Percentiles rank a stretch among this genome's conserved stretches.
Evolutionary conservation across 1,140 invertebrate species (phyloP).

Genomic region (Drosophila rufa): DNA sequence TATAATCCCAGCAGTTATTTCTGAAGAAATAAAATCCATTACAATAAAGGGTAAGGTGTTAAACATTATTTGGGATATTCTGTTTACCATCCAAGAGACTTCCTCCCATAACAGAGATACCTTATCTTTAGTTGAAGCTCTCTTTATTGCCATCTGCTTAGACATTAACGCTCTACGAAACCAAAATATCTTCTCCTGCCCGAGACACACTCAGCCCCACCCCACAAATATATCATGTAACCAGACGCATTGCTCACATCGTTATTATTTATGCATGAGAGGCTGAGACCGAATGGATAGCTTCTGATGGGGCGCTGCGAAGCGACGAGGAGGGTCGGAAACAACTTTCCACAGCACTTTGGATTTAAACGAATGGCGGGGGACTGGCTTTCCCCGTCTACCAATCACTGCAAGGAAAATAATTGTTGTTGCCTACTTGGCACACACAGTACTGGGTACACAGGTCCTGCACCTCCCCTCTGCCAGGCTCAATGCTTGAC

Average conservation of each 20-base stretch:
- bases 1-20: too few species aligned
- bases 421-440: slow-evolving; percentile 60
- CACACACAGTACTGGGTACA: slow-evolving; percentile 19
- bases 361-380: slow-evolving; percentile 27
- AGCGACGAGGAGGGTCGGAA: background rate
- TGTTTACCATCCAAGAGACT: too few species aligned
- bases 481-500: slow-evolving; percentile 31
- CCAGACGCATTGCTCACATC: slow-evolving; percentile 62
- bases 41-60: too few species aligned
- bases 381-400: background rate
- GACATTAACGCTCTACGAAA: slow-evolving; percentile 32
- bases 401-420: slow-evolving; percentile 56
- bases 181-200: slow-evolving; percentile 24
- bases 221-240: slow-evolving; percentile 42
- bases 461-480: background rate
- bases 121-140: slow-evolving; percentile 7
- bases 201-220: background rate
- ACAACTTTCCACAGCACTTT: slow-evolving; percentile 27
- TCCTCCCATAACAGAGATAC: background rate
- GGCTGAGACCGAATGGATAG: slow-evolving; percentile 20
- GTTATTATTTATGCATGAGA: slow-evolving; percentile 64
- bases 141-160: slow-evolving; percentile 42
- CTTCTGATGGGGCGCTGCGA: background rate
- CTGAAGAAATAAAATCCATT: background rate
- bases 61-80: too few species aligned